phyloP scores from a whole-genome alignment of 2,113 vertebrate species.

The Ammodytes marinus region DNA sequence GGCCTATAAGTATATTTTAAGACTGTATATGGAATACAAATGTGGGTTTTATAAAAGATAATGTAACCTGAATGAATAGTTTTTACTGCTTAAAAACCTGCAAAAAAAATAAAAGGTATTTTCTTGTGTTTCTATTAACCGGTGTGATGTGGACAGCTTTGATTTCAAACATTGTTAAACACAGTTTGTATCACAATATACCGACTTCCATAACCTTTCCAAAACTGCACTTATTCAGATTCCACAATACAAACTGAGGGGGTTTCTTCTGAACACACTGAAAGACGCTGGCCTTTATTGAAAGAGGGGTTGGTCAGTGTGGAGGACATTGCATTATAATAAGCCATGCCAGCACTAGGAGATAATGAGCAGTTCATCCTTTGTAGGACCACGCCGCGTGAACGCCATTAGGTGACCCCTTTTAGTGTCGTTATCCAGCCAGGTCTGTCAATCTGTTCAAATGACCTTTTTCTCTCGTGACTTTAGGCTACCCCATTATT shows the following conservation, averaged over 20 bases:
- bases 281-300: not conserved
- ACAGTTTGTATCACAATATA: not conserved
- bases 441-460: slow-evolving; percentile 34
- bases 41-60: too few relatives aligned
- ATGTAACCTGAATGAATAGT: too few relatives aligned
- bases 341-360: slow-evolving; percentile 19
- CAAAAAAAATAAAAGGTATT: not conserved
- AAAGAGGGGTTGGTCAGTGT: not conserved
- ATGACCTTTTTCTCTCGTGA: slow-evolving; percentile 40
- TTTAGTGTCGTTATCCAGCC: slow-evolving; percentile 25
- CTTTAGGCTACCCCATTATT: slow-evolving; percentile 9
- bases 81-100: not conserved
- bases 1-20: not conserved
- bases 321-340: slow-evolving; percentile 10
- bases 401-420: slow-evolving; percentile 8
- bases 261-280: not conserved
- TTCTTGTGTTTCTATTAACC: not conserved
- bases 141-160: not conserved
- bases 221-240: not conserved
- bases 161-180: not conserved
- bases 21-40: too few relatives aligned
- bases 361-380: slow-evolving; percentile 30
- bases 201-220: too few relatives aligned
- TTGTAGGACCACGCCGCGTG: not conserved
- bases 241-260: not conserved